A percentile compares a stretch with the other conserved stretches of the same genome.
These are phyloP conservation scores for Chaenodraco wilsoni DNA, from an alignment of 2,797 vertebrate species.

Conservation along the genomic window DNA sequence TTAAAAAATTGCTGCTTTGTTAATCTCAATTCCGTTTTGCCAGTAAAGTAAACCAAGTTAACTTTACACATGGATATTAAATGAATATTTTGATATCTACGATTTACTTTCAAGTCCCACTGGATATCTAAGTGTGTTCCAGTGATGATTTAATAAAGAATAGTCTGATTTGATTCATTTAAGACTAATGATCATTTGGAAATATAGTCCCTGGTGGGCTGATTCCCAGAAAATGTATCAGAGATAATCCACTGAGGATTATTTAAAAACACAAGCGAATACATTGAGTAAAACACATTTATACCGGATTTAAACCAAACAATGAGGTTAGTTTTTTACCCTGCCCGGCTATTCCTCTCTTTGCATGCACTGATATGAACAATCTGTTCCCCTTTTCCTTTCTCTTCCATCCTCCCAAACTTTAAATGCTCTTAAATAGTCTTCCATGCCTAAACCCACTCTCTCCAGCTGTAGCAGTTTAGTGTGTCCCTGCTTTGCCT, in stretches of 20 bases:
- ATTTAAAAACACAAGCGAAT: conserved; percentile 2
- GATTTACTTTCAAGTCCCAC: conserved; percentile 10
- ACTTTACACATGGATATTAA: background rate
- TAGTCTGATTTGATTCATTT: conserved; percentile 30
- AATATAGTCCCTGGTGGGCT: conserved; percentile 13
- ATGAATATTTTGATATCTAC: background rate
- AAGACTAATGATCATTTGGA: conserved; percentile 18
- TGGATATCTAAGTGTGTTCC: conserved; percentile 25
- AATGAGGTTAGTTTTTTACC: background rate
- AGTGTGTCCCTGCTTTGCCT: conserved; percentile 29
- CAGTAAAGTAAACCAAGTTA: background rate
- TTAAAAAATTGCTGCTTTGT: background rate
- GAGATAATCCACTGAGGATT: conserved; percentile 19
- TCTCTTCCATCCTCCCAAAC: conserved; percentile 20
- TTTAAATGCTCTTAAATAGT: conserved; percentile 28
- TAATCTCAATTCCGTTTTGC: background rate
- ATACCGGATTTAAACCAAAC: background rate
- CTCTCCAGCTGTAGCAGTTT: conserved; percentile 25
- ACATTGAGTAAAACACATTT: background rate
- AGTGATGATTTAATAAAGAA: conserved; percentile 41
- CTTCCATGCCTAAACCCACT: conserved; percentile 16
- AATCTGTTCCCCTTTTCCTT: conserved; percentile 21
- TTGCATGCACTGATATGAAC: conserved; percentile 15
- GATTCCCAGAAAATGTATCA: conserved; percentile 41
- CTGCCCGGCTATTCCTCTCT: conserved; percentile 15